Conservation (phyloP, 92 coral and sea anemone genomes). For the Phenganax subtilis region DNA sequence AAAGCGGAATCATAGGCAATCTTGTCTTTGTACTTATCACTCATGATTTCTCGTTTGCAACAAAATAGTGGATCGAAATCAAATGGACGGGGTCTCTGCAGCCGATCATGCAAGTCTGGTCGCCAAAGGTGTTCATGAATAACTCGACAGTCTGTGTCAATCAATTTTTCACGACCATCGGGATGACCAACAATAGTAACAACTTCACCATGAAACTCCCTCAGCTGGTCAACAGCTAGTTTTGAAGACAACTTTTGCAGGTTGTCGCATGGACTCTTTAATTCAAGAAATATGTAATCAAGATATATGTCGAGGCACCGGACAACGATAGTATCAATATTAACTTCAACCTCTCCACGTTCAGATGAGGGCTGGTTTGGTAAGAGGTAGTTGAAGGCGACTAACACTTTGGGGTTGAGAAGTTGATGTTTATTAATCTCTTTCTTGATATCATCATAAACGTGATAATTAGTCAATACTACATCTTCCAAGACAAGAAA, state of each 20-base stretch:
- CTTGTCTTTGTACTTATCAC: background rate
- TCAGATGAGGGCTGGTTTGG: background rate
- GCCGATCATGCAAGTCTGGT: background rate
- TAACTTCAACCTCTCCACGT: background rate
- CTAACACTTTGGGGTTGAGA: background rate
- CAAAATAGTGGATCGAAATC: background rate
- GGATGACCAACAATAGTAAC: constrained; percentile 21
- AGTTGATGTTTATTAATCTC: background rate
- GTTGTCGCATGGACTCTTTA: background rate
- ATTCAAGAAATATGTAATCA: constrained; percentile 13
- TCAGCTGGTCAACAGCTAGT: background rate
- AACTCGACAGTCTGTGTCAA: constrained; percentile 2
- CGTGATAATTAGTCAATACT: background rate
- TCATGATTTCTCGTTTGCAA: background rate
- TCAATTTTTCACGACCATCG: background rate
- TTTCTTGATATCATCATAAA: background rate
- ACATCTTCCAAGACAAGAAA: background rate
- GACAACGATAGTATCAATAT: background rate
- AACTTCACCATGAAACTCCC: background rate
- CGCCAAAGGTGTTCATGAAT: background rate
- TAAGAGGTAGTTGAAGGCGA: background rate
- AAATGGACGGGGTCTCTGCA: background rate
- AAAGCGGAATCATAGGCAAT: constrained; percentile 6
- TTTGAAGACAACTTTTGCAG: background rate
- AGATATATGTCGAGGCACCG: background rate